Percentiles rank a stretch among this genome's conserved stretches.
Conservation (phyloP, 2,888 invertebrate genomes). For the Cosmia trapezina region DNA sequence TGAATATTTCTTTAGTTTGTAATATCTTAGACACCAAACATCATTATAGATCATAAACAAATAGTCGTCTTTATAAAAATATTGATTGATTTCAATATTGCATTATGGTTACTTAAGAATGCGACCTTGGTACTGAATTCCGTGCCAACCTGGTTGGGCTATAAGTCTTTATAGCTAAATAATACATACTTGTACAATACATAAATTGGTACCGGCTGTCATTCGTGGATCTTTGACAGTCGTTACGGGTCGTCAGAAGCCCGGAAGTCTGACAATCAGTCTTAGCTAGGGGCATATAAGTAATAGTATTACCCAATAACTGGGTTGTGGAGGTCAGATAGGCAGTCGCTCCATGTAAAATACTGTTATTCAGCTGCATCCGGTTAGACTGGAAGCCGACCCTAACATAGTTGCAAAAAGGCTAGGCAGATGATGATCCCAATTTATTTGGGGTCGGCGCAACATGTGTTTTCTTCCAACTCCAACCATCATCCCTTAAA, state of each 20-base stretch:
- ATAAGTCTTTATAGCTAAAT: no score
- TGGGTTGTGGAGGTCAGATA: no score
- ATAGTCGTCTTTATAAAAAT: conserved; percentile 5
- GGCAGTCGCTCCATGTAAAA: no score
- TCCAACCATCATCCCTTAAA: not conserved
- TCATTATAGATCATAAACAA: not conserved
- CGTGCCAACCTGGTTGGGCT: not conserved
- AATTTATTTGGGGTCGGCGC: not conserved
- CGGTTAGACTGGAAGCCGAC: no score
- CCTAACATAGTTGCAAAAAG: not conserved
- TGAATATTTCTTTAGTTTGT: not conserved
- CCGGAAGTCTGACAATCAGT: no score
- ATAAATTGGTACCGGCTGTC: no score
- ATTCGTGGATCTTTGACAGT: no score
- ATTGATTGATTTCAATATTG: conserved; percentile 21
- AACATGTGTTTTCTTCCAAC: not conserved
- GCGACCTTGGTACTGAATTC: not conserved
- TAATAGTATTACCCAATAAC: no score
- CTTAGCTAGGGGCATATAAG: no score
- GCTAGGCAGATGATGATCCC: not conserved
- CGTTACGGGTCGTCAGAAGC: no score
- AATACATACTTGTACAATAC: no score
- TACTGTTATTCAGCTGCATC: no score
- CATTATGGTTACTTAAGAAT: not conserved
- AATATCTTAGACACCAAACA: conserved; percentile 6